Evolutionary conservation across 2,113 vertebrate species (phyloP).

Genomic region (Xerus inauris): DNA sequence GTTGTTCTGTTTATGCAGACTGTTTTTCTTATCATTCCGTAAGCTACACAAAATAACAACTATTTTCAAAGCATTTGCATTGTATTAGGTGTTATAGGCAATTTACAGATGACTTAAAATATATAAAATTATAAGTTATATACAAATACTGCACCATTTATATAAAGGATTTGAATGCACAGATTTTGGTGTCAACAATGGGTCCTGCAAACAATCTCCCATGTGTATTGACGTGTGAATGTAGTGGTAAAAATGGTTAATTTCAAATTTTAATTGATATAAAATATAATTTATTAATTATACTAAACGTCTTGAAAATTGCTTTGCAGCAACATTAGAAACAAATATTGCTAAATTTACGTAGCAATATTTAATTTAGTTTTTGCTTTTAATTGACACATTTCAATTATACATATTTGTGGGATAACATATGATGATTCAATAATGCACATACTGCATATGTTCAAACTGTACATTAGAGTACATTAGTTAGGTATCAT

Average conservation of each 20-base stretch:
- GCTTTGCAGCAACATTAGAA: neutral
- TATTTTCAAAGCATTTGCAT: neutral
- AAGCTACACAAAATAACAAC: neutral
- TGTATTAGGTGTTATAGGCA: neutral
- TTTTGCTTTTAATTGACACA: neutral
- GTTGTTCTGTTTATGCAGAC: neutral
- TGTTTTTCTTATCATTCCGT: neutral
- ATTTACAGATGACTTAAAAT: neutral
- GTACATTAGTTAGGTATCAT: neutral
- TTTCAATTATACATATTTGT: neutral
- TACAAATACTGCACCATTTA: neutral
- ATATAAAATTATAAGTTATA: fast-evolving
- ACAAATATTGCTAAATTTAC: neutral
- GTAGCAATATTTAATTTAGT: neutral
- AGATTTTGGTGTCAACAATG: no score
- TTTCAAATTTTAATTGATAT: constrained; percentile 31
- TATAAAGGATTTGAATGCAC: neutral
- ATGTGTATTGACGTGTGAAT: no score
- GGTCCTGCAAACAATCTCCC: neutral
- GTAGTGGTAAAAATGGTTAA: constrained; percentile 56
- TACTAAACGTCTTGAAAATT: neutral
- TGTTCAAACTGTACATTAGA: neutral
- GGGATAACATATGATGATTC: neutral
- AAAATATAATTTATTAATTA: constrained; percentile 8
- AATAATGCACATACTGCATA: neutral